Percentiles rank a stretch among this genome's conserved stretches.
These are phyloP conservation scores for Pongo pygmaeus DNA, from an alignment of 2,113 vertebrate genomes.

Conservation along the genomic window DNA sequence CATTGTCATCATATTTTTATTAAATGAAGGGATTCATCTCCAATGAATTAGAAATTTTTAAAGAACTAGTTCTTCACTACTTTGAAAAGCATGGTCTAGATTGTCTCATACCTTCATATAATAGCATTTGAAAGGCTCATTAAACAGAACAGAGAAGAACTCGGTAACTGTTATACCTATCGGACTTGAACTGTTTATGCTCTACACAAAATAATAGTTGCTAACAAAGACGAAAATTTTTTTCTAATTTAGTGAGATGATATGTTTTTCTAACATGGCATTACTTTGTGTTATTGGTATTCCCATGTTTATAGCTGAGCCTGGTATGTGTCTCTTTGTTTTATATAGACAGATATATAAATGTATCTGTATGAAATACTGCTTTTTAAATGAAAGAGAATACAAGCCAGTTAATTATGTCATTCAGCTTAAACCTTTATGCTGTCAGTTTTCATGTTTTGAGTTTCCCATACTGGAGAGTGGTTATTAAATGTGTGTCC, in stretches of 20 bases:
- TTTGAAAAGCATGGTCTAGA: background rate
- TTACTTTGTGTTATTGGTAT: background rate
- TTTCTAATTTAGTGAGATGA: background rate
- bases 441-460: background rate
- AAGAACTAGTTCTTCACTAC: background rate
- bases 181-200: background rate
- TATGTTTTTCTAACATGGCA: background rate
- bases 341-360: background rate
- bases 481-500: background rate
- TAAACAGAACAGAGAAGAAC: background rate
- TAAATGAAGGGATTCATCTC: background rate
- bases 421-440: background rate
- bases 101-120: background rate
- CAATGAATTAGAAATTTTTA: background rate
- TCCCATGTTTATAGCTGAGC: background rate
- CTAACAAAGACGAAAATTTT: background rate
- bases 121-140: background rate
- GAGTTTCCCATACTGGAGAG: background rate
- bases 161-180: background rate
- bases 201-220: background rate
- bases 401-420: background rate
- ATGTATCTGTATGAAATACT: background rate
- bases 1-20: background rate
- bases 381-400: slow-evolving; percentile 38
- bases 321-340: background rate